Base-by-base conservation (phyloP, 2,113 vertebrate species). In the Xyliphius kryptos region DNA sequence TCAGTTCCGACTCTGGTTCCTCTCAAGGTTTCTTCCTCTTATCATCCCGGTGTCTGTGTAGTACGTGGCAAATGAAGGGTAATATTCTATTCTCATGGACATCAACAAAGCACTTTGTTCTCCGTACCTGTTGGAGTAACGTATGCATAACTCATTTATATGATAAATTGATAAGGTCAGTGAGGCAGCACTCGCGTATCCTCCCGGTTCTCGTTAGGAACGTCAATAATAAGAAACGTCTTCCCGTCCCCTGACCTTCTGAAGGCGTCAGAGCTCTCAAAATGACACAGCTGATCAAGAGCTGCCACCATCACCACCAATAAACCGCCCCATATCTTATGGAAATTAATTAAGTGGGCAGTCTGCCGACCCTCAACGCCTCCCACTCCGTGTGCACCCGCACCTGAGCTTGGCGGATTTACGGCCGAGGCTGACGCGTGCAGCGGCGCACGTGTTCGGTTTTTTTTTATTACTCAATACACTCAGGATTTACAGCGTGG, bases 341-440 rank as follows among this genome's bases (percentile, higher is more conserved):
- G 64, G 15, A 67, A 74, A 74, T 68, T 17, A 73, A 73, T 68
- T 64, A 59, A 61, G 56, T 14, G 40, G 63, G 59, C 74, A 67
- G 40, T 49, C 63, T 69, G 62, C 62, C 65, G 52, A 51, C 6
- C 36, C 46, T 22, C 57, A 19, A 15, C n/a, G n/a, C n/a, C n/a
- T n/a, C n/a, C n/a, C n/a, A 17, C 20, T 14, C 51, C 26, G 37
- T 32, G n/a, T n/a, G 40, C n/a, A 15, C 17, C 52, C 17, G 36
- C 73, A 77, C 70, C 76, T 77, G 73, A 51, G 73, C 44, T 67
- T 55, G 1, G 1, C 5, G 47, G 68, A 77, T 77, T 77, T 75
- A 77, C 57, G 66, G 60, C 44, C 65, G n/a, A 22, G 12, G 40
- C 67, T 69, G 72, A 65, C 66, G 53, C 9, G 14, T 15, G 5